Evolutionary conservation across 2,888 invertebrate genomes (phyloP).

Genomic region (Drosophila austrosaltans): DNA sequence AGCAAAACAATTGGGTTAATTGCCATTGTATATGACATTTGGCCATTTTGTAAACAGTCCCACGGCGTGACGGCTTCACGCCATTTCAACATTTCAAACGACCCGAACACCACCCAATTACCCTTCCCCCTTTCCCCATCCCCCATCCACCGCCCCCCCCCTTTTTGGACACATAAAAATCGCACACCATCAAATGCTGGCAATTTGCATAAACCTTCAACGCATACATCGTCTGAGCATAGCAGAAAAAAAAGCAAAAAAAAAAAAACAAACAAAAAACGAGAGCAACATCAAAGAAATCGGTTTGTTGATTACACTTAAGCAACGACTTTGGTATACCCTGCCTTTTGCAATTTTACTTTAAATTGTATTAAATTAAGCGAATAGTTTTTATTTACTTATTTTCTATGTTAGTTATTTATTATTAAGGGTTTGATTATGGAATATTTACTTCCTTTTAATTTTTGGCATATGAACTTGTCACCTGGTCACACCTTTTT

Average conservation of each 20-base stretch:
- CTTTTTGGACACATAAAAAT: constrained; percentile 41
- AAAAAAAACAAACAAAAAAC: background rate
- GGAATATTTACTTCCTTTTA: no score
- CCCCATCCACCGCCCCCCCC: background rate
- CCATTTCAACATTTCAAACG: no score
- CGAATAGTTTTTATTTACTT: no score
- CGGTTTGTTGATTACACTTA: background rate
- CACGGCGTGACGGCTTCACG: background rate
- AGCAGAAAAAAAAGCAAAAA: background rate
- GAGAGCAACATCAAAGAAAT: background rate
- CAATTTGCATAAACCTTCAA: constrained; percentile 64
- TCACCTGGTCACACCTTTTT: no score
- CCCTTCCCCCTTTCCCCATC: no score
- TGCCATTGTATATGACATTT: constrained; percentile 65
- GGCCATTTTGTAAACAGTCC: constrained; percentile 45
- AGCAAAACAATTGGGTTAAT: constrained; percentile 68
- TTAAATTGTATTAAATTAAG: no score
- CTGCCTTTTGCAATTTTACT: background rate
- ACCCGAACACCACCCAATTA: no score
- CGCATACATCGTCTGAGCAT: constrained; percentile 33
- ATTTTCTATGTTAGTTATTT: no score
- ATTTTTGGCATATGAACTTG: no score
- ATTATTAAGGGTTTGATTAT: no score
- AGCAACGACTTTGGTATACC: background rate
- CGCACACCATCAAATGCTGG: constrained; percentile 55